Percentiles rank a stretch among this genome's conserved stretches.
Conservation (phyloP, 2,888 invertebrate species). For the Scrobipalpa costella region DNA sequence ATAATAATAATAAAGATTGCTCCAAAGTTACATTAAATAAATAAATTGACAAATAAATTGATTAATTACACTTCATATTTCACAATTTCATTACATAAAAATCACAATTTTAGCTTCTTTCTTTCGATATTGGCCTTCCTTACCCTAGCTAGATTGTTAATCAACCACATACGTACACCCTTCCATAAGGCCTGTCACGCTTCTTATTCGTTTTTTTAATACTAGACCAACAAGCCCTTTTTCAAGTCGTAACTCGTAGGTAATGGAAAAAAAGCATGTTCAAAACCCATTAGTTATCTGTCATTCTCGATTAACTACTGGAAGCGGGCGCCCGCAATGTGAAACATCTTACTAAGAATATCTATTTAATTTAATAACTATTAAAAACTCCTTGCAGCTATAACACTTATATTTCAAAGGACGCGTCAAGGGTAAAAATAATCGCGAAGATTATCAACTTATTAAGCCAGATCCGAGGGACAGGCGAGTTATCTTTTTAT, state of each 20-base stretch:
- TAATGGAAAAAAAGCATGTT: neutral
- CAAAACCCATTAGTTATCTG: neutral
- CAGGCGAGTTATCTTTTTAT: constrained; percentile 19
- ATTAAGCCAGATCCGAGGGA: constrained; percentile 15
- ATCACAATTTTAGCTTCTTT: no score
- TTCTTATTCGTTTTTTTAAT: no score
- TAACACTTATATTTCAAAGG: neutral
- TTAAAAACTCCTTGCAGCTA: constrained; percentile 2
- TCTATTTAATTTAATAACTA: constrained; percentile 5
- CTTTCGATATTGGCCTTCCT: no score
- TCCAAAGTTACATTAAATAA: no score
- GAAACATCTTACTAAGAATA: constrained; percentile 6
- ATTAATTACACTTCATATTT: no score
- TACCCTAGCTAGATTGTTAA: no score
- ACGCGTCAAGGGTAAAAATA: constrained; percentile 16
- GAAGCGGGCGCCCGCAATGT: neutral
- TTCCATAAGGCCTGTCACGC: no score
- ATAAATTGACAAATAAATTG: no score
- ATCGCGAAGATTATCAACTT: constrained; percentile 24
- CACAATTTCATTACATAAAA: no score
- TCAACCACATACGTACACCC: no score
- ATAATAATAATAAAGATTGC: no score
- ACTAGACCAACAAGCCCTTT: no score
- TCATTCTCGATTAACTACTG: neutral
- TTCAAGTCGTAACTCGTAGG: neutral